Evolutionary conservation across 1,140 invertebrate genomes (phyloP).

Genomic region (Panulirus ornatus): DNA sequence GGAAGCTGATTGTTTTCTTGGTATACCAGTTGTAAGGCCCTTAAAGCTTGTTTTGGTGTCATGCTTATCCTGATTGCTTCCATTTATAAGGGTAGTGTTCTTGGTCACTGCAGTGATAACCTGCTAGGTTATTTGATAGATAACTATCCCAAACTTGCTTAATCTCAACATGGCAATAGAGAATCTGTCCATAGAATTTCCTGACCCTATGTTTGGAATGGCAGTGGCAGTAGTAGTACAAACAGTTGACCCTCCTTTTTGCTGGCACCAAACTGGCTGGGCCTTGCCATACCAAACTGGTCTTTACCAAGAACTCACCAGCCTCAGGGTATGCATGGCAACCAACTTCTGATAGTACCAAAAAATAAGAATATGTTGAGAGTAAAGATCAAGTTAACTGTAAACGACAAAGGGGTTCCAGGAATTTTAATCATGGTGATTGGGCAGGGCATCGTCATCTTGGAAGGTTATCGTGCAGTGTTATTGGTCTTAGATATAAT

Average conservation of each 20-base stretch:
- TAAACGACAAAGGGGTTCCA: too few species aligned
- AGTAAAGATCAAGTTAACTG: too few species aligned
- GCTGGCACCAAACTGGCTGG: slow-evolving; percentile 72
- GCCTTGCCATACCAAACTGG: slow-evolving; percentile 75
- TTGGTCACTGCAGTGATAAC: slow-evolving; percentile 27
- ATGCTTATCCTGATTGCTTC: slow-evolving; percentile 68
- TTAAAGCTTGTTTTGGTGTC: slow-evolving; percentile 71
- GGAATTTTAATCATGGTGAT: too few species aligned
- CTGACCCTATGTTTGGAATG: slow-evolving; percentile 75
- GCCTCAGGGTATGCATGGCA: slow-evolving; percentile 72
- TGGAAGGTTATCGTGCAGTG: too few species aligned
- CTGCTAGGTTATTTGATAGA: background rate
- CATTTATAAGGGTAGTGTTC: slow-evolving; percentile 31
- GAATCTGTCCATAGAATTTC: slow-evolving; percentile 12
- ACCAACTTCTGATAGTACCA: too few species aligned
- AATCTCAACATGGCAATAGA: background rate
- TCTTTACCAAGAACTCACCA: slow-evolving; percentile 73
- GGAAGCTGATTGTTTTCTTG: slow-evolving; percentile 68
- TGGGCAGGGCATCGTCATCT: too few species aligned
- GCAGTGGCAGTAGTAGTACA: slow-evolving; percentile 69
- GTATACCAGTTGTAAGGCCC: slow-evolving; percentile 71
- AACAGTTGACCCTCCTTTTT: slow-evolving; percentile 34
- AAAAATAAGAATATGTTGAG: too few species aligned
- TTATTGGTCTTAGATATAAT: too few species aligned
- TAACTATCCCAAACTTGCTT: slow-evolving; percentile 10